Evolutionary conservation across 2,797 vertebrate species (phyloP), one percentile per base, ranked within the genome.

Genomic region (Otolemur crassicaudatus): DNA sequence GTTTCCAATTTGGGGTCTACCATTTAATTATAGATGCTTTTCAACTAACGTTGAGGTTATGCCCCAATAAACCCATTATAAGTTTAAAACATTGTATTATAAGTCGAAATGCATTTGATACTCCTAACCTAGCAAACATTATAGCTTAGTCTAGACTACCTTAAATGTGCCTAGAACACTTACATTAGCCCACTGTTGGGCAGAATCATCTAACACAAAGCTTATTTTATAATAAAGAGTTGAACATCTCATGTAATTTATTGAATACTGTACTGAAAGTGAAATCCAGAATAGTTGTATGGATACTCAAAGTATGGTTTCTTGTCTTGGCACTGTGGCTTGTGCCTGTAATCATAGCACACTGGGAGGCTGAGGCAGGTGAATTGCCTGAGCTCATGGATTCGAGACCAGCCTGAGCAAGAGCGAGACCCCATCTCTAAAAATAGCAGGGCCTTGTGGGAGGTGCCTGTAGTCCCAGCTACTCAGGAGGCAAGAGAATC

Each of bases 1-100:
- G 63, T 86, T 94, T 95, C 81, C 80, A n/a, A 58, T 40, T 29
- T 83, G 80, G 73, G 65, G 12, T 83, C 83, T 43, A 19, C 37
- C 80, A 82, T 20, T 82, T 61, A 19, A 11, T 37, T 37, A 37
- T 58, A 80, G 53, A 80, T 56, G 23, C n/a, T 58, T 8, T n/a
- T 58, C 8, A n/a, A 80, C 53, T 80, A 58, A 58, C 4, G 4
- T 16, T 80, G 53, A 37, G 22, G 53, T 58, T 80, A 58, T 58
- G n/a, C 56, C n/a, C n/a, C 53, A 5, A 58, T 3, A 34, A 58
- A 58, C 22, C n/a, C n/a, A 23, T 58, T 37, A 7, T 80, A 37
- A 79, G 53, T 25, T 79, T n/a, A 37, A 58, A 79, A 79, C n/a
- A 16, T 23, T 9, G 12, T 58, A 9, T 23, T 9, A 13, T 58